Evolutionary conservation across 1,140 invertebrate genomes (phyloP).

Genomic region (Dendrolimus kikuchii): DNA sequence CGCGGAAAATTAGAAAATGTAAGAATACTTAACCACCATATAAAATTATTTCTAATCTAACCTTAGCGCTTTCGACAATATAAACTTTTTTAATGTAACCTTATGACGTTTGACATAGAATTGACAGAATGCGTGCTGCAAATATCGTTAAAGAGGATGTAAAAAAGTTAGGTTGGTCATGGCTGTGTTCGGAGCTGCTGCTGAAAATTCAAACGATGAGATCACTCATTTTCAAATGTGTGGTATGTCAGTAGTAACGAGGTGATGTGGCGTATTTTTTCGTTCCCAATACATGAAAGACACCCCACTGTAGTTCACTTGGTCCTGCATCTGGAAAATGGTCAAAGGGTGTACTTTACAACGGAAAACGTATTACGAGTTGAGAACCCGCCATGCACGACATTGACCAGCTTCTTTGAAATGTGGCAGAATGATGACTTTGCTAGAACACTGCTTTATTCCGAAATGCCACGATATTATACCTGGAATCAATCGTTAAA

Average conservation of each 20-base stretch:
- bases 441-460: constrained; percentile 1
- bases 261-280: constrained; percentile 7
- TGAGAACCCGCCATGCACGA: constrained; percentile 34
- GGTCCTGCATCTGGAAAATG: constrained; percentile 53
- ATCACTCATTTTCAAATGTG: not conserved
- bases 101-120: too few species aligned
- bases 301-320: constrained; percentile 26
- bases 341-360: constrained; percentile 40
- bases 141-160: too few species aligned
- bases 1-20: too few species aligned
- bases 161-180: too few species aligned
- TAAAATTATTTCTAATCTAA: too few species aligned
- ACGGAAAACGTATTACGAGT: constrained; percentile 19
- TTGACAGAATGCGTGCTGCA: too few species aligned
- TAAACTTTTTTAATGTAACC: too few species aligned
- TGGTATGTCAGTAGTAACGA: constrained; percentile 10
- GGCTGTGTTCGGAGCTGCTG: too few species aligned
- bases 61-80: too few species aligned
- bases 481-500: not conserved
- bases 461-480: not conserved
- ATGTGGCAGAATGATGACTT: constrained; percentile 27
- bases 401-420: constrained; percentile 47
- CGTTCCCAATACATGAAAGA: constrained; percentile 9
- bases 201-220: too few species aligned
- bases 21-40: too few species aligned